Evolutionary conservation across 1,140 invertebrate species (phyloP), one percentile per base, ranked within the genome.

Genomic region (Watersipora subatra): DNA sequence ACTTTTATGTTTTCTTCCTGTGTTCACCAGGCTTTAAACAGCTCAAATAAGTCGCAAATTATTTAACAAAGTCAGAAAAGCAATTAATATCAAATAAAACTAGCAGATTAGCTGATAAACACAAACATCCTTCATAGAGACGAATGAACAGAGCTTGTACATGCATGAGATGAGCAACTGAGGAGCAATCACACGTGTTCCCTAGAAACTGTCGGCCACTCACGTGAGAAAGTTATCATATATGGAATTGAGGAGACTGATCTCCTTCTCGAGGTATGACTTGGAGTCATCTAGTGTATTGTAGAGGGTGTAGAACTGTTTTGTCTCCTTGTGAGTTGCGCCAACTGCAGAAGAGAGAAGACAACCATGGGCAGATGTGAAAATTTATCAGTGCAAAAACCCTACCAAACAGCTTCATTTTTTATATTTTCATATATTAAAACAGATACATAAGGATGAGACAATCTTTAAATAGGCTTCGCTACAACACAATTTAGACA

Each of bases 271-370:
- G 67, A 96, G 84, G 80, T 96, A 97, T 27, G 89, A 81, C 77
- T 91, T 90, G 2, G 90, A 91, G 81, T 97, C 93, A 76, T 93
- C 88, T n/a, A 97, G 81, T 2, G 90, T 93, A 80, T 98, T 98
- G 77, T 95, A 94, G 63, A 97, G 83, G 28, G 91, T 94, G 75
- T 93, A 97, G 83, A 93, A 95, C 81, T 97, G 92, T 78, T 97
- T 97, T 0, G 93, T 97, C 84, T 97, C 93, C 75, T 89, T 88
- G 73, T 97, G 92, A 73, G 92, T 96, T 27, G 88, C 87, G 66
- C 91, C 88, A 76, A 97, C 92, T 94, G 77, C 65, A 86, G 84
- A 65, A 73, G 69, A 63, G 66, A 65, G 1, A 26, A 46, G 7
- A 46, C 34, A 46, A 46, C 7, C 34, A 46, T 46, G n/a, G n/a